These are phyloP conservation scores for Onychomys torridus DNA, from an alignment of 2,797 vertebrate genomes.

Conservation along the genomic window DNA sequence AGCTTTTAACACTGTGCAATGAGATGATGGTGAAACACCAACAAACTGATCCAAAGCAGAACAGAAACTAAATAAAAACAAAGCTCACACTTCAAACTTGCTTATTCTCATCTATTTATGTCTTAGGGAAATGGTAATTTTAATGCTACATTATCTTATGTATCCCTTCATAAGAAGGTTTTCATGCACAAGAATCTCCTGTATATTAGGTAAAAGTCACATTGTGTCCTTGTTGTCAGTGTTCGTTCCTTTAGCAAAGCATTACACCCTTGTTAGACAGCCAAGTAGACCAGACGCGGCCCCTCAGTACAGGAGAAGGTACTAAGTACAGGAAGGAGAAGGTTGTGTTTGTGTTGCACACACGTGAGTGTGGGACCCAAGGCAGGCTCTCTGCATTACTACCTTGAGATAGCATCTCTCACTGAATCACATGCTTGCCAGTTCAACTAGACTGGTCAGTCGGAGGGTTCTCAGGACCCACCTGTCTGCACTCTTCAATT, in stretches of 20 bases:
- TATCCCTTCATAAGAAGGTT: neutral
- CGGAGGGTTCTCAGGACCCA: neutral
- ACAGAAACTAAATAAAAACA: conserved; percentile 31
- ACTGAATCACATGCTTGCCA: neutral
- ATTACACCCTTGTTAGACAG: neutral
- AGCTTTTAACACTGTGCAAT: neutral
- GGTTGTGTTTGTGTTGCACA: neutral
- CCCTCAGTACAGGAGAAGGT: neutral
- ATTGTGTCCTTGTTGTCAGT: neutral
- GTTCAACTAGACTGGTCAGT: neutral
- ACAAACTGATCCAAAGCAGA: neutral
- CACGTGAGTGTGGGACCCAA: neutral
- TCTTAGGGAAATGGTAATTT: neutral
- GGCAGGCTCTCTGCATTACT: neutral
- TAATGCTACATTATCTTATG: neutral
- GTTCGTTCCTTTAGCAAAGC: neutral
- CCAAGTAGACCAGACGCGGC: neutral
- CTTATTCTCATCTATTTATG: neutral
- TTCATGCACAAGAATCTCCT: neutral
- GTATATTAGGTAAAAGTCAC: neutral
- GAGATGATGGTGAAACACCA: neutral
- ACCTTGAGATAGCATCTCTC: neutral
- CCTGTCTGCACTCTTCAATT: neutral
- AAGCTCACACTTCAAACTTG: neutral
- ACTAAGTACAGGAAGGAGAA: too few relatives aligned